Base-by-base conservation (phyloP, 2,888 invertebrate species). In the Standfussiana lucernea region DNA sequence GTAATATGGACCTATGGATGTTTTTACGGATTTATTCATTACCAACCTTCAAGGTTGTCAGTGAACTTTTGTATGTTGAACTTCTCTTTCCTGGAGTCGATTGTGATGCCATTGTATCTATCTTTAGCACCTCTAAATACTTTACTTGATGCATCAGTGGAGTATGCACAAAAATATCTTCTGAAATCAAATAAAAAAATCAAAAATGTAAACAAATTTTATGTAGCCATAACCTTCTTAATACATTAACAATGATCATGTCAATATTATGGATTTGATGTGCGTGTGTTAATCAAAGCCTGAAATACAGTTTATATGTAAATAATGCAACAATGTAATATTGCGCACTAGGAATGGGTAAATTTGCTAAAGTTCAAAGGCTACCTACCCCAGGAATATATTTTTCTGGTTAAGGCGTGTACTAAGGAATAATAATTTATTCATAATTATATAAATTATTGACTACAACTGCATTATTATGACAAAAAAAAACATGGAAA, bases 61-160 rank as follows among this genome's bases (percentile, higher is more conserved):
- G 73, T 77, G 81, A 95, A 95, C 11, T 85, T 83, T 56, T 86
- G 77, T 35, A 83, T 85, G 56, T 90, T 88, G 85, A 88, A 92
- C 70, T 89, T 90, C 77, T 94, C 93, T 80, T 90, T 85, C 21
- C 78, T 75, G 11, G 92, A 88, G 83, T 95, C 93, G 32, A 96
- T 89, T 77, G 95, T 96, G 10, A 96, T 87, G 47, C 95, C 95
- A 89, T 95, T 93, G 80, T 92, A 95, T 76, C 91, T 92, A 85
- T 95, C 95, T 80, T 79, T 90, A 69, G 84, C 89, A 56, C 95
- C 95, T 67, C 75, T 88, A 87, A 95, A 94, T 50, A 87, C 80
- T 64, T 77, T 74, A 40, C 81, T 79, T 15, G 82, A 24, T 59
- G 79, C 62, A 74, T 85, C 78, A 71, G 68, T 89, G 66, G 90